Evolutionary conservation across 2,797 vertebrate species (phyloP).

Genomic region (Epinephelus coioides): DNA sequence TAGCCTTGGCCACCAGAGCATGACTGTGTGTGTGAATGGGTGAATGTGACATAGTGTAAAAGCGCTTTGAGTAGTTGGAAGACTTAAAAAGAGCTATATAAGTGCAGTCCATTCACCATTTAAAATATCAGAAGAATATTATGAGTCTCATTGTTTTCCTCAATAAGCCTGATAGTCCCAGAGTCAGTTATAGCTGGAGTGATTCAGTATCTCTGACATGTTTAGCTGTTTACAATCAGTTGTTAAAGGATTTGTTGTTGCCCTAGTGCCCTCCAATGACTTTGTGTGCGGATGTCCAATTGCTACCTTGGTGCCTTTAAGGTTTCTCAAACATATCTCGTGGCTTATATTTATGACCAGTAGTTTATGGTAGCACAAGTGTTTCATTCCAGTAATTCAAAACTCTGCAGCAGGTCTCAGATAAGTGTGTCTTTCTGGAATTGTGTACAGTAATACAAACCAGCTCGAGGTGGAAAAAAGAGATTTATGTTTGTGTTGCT

Average conservation of each 20-base stretch:
- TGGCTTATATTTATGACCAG: conserved; percentile 35
- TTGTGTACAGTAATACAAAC: background rate
- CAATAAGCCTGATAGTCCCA: background rate
- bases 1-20: no score
- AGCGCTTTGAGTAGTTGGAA: no score
- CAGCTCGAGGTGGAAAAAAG: background rate
- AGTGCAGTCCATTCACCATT: no score
- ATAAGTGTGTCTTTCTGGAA: rapidly evolving
- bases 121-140: background rate
- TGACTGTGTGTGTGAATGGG: no score
- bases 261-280: background rate
- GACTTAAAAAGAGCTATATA: no score
- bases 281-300: rapidly evolving
- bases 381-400: conserved; percentile 5
- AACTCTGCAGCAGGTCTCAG: background rate
- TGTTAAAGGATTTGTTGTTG: background rate
- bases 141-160: background rate
- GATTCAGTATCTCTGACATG: no score
- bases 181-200: background rate
- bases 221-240: background rate
- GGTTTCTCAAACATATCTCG: background rate
- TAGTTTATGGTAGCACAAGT: background rate
- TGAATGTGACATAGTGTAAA: no score
- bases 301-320: background rate
- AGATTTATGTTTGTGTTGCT: background rate